Base-by-base conservation (phyloP, 2,888 invertebrate species). In the Dermolepida albohirtum region DNA sequence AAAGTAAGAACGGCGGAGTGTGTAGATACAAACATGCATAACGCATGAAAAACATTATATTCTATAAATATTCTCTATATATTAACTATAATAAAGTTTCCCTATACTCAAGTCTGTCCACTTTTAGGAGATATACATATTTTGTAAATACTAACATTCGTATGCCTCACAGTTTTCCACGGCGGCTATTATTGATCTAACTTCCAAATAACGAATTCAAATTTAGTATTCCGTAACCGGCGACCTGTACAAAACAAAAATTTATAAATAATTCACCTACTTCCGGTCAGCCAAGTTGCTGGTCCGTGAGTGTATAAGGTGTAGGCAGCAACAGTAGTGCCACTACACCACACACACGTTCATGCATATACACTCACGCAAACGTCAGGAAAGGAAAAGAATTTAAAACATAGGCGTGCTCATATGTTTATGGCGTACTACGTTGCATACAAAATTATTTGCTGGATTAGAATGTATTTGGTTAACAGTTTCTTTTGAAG, bases 231-330 rank as follows among this genome's bases (percentile, higher is more conserved):
- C 59, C 59, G 59, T 59, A 47, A 44, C 52, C 57, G 57, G 16
- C 57, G 50, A 66, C 55, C 41, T 49, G 50, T 43, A 57, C 57
- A 49, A 55, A 57, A 57, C 66, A 57, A 66, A 66, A 66, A 66
- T 66, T 40, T 66, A 66, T 66, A 66, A 66, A 66, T 66, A 66
- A 66, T 66, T 66, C 57, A 66, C 66, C 55, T 66, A 66, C 55
- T 66, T 66, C 66, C 66, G 66, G 66, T 57, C 44, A 59, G 22
- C 44, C 44, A 43, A 59, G 59, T 59, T 44, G 59, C 44, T 59
- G 44, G 44, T 44, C 44, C 59, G 59, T 59, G 59, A 59, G 59
- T 59, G 47, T 47, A 47, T 44, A 59, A 59, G 59, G 59, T 59
- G 59, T 59, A 59, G 29, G 44, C 59, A 44, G 59, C 44, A 59